Percentiles rank a stretch among this genome's conserved stretches.
These are phyloP conservation scores for Stenolophus ochropezus DNA, from an alignment of 2,888 invertebrate genomes.

Conservation along the genomic window DNA sequence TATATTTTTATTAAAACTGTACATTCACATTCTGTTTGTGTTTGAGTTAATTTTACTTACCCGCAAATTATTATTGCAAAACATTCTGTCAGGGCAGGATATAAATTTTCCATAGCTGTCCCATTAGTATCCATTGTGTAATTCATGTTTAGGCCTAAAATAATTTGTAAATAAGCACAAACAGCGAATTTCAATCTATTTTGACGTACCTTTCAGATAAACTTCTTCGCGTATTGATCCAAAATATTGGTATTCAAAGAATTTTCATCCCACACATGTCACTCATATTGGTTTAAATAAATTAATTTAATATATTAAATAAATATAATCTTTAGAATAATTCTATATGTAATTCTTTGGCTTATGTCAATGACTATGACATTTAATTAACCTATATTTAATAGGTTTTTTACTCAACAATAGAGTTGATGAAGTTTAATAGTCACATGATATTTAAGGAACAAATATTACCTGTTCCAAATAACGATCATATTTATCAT, in stretches of 20 bases:
- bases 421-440: not conserved
- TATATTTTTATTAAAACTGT: not conserved
- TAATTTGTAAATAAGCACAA: not conserved
- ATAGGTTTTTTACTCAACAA: conserved; percentile 6
- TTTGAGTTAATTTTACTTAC: conserved; percentile 75
- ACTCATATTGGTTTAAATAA: not conserved
- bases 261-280: conserved; percentile 36
- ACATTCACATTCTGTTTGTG: not conserved
- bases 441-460: conserved; percentile 11
- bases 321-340: conserved; percentile 2
- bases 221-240: conserved; percentile 32
- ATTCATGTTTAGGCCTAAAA: conserved; percentile 45
- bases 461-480: not conserved
- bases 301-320: not conserved
- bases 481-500: not conserved
- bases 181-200: not conserved
- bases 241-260: conserved; percentile 28
- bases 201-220: not conserved
- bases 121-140: conserved; percentile 62
- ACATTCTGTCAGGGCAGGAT: conserved; percentile 93
- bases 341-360: not conserved
- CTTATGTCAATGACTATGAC: conserved; percentile 3
- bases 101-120: conserved; percentile 84
- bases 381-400: conserved; percentile 31
- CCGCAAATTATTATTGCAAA: conserved; percentile 93